Evolutionary conservation across 2,888 invertebrate species (phyloP).

Genomic region (Drosophila pseudotakahashii): DNA sequence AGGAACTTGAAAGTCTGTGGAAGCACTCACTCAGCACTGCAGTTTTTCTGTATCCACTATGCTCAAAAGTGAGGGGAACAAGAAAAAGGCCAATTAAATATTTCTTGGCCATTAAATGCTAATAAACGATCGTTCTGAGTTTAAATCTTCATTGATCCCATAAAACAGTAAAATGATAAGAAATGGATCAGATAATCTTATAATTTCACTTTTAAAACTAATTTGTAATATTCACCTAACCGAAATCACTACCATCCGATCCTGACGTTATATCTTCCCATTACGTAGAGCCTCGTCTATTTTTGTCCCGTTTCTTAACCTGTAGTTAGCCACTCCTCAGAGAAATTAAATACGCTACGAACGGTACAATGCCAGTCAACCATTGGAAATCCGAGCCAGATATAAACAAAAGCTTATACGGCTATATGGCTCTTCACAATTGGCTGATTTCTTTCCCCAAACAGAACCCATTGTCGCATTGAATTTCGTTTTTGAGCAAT

Average conservation of each 20-base stretch:
- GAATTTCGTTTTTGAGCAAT: conserved; percentile 43
- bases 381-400: conserved; percentile 60
- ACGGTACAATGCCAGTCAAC: conserved; percentile 25
- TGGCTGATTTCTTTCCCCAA: conserved; percentile 51
- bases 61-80: not conserved
- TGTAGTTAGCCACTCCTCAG: conserved; percentile 53
- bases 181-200: no score
- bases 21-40: not conserved
- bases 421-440: conserved; percentile 53
- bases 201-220: no score
- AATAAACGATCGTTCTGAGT: no score
- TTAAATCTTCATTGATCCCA: no score
- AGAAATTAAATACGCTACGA: conserved; percentile 19
- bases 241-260: no score
- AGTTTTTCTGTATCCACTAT: not conserved
- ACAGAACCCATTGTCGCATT: conserved; percentile 40
- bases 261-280: no score
- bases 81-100: not conserved
- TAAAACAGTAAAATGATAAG: no score
- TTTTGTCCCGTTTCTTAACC: conserved; percentile 6
- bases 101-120: no score
- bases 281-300: no score
- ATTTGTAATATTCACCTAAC: no score
- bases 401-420: conserved; percentile 40
- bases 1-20: conserved; percentile 15